These are phyloP conservation scores for Pygoscelis adeliae DNA, from an alignment of 2,113 vertebrate species.

Conservation along the genomic window DNA sequence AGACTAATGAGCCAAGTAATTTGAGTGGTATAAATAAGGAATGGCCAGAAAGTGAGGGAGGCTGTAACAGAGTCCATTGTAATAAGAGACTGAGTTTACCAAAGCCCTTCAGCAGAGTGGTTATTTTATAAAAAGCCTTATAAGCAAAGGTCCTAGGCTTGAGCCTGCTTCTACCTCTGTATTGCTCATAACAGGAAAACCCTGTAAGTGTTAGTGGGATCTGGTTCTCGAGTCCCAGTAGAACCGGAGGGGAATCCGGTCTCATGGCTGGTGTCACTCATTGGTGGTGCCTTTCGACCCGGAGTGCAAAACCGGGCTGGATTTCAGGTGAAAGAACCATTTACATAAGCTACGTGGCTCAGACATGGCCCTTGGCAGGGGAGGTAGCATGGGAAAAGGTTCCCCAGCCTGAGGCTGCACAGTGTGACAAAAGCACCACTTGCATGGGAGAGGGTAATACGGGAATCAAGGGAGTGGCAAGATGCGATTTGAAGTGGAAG, in stretches of 20 bases:
- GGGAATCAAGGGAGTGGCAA: neutral
- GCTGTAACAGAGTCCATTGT: neutral
- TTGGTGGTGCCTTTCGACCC: neutral
- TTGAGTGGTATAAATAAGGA: neutral
- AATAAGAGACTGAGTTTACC: neutral
- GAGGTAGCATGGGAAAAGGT: neutral
- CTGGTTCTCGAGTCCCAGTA: neutral
- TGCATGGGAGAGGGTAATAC: neutral
- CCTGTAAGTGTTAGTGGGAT: neutral
- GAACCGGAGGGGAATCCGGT: neutral
- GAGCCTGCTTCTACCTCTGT: neutral
- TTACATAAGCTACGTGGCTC: neutral
- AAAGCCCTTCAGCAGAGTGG: neutral
- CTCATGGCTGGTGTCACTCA: neutral
- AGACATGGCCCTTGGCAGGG: neutral
- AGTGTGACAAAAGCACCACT: neutral
- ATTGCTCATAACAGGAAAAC: neutral
- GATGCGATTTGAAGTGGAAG: neutral
- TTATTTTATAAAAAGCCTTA: neutral
- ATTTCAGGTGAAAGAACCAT: neutral
- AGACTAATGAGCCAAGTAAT: conserved; percentile 16
- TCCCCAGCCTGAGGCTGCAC: neutral
- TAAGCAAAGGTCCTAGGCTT: neutral
- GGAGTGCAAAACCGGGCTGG: neutral
- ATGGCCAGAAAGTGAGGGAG: neutral